Base-by-base conservation (phyloP, 2,113 vertebrate genomes). In the Polypterus senegalus region DNA sequence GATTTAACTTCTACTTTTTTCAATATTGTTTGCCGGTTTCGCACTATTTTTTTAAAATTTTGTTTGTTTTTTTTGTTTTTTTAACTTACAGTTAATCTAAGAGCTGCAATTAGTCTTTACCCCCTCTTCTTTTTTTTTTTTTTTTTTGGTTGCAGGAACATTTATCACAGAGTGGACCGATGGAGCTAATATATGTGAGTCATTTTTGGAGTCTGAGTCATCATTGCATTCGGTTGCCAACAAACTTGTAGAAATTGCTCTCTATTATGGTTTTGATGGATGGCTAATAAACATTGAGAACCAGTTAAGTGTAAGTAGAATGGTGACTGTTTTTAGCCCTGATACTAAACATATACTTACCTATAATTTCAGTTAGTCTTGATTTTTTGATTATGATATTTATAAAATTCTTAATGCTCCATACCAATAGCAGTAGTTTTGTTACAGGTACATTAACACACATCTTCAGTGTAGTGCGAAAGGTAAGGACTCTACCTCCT, bases 261-360 rank as follows among this genome's bases (percentile, higher is more conserved):
- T 80, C 71, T 87, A 75, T 54, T 89, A 88, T 7, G 65, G 68
- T 54, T 98, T 99, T 0, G 94, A 99, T 0, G 94, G 96, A 64
- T 99, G 95, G 96, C 84, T 99, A 47, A 46, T 99, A 62, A 98
- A 99, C 80, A 88, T 99, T 0, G 94, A 99, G 80, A 99, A 97
- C 70, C 0, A 6, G 0, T 81, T 99, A 70, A 93, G 84, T 2
- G 96, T 99, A 70, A 95, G 95, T 74, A 0, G 0, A 7, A 5
- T 2, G 47, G 27, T 27, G 27, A 27, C 2, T 27, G 27, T 27
- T 27, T 27, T 27, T 27, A 27, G 27, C 27, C 2, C 27, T 27
- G 27, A 27, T 27, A 27, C 27, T 27, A 27, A 27, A 27, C 27
- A 27, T 27, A 27, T 27, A 27, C 27, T 27, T 27, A 27, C 27